Evolutionary conservation across 2,888 invertebrate species (phyloP), one percentile per base, ranked within the genome.

Genomic region (Rhyacophila evoluta): DNA sequence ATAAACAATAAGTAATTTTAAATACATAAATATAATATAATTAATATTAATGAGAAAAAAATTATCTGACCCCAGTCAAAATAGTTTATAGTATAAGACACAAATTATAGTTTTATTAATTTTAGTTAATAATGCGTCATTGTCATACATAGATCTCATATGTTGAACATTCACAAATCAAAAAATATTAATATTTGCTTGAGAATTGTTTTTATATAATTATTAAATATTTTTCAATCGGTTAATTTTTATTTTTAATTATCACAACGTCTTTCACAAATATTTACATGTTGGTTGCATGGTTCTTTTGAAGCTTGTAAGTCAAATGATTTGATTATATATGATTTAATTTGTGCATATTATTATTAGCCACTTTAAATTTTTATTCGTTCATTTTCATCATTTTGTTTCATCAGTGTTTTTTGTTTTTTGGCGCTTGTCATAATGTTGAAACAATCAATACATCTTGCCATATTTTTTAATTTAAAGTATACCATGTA

Each of bases 41-140:
- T n/a, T n/a, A n/a, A n/a, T n/a, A n/a, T n/a, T n/a, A n/a, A n/a
- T n/a, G n/a, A n/a, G n/a, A n/a, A n/a, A n/a, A 69, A 11, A 12
- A 69, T 69, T 29, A 29, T 69, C 15, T 55, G 55, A 55, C 55
- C 55, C 55, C 55, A 55, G 55, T 55, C 55, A 55, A 55, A 25
- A 55, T 55, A 55, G 10, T 55, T 55, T 55, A n/a, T 55, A 55
- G 25, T 8, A 55, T 55, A 55, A 25, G 19, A 19, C 25, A 55
- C 55, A 55, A 55, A 55, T 25, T 55, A 19, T 55, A 25, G 8
- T 12, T 41, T 41, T 15, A 8, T 55, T 55, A 55, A 1, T 19
- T 55, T 19, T 55, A 55, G 19, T 55, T 25, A 25, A 55, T 10
- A 19, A 55, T 8, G 25, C 25, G 4, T 8, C 55, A 25, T n/a